Conservation (phyloP, 92 coral and sea anemone species). For the Blastomussa wellsi region DNA sequence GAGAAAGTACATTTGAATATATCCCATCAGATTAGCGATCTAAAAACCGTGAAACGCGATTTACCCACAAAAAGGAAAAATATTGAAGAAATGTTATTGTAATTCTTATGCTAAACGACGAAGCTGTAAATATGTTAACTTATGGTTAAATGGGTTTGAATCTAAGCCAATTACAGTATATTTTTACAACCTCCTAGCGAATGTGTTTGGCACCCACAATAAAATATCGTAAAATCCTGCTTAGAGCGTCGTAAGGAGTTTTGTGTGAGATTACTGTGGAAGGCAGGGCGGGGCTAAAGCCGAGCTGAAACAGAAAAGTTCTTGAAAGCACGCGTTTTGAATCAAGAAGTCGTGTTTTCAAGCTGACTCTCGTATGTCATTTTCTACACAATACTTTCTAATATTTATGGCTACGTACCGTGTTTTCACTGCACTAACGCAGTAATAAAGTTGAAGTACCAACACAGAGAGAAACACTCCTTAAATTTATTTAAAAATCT, state of each 20-base stretch:
- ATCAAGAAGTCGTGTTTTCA: background rate
- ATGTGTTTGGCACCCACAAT: background rate
- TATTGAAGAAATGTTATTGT: background rate
- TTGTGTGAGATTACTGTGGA: background rate
- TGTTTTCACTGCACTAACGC: background rate
- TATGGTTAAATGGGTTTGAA: background rate
- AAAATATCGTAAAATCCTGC: background rate
- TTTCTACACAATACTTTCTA: background rate
- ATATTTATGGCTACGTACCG: background rate
- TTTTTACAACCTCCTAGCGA: background rate
- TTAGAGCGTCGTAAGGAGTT: background rate
- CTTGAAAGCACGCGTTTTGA: background rate
- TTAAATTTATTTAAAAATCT: background rate
- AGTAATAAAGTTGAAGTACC: background rate
- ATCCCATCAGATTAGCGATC: background rate
- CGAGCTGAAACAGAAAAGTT: background rate
- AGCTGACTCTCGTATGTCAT: background rate
- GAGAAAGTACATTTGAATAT: background rate
- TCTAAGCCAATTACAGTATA: background rate
- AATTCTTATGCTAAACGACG: background rate
- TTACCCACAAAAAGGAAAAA: background rate
- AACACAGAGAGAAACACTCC: no score
- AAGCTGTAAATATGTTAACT: background rate
- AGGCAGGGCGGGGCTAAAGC: background rate
- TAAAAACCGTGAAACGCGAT: background rate